These are phyloP conservation scores for Telenomus remus DNA, from an alignment of 1,140 invertebrate species.

Conservation along the genomic window DNA sequence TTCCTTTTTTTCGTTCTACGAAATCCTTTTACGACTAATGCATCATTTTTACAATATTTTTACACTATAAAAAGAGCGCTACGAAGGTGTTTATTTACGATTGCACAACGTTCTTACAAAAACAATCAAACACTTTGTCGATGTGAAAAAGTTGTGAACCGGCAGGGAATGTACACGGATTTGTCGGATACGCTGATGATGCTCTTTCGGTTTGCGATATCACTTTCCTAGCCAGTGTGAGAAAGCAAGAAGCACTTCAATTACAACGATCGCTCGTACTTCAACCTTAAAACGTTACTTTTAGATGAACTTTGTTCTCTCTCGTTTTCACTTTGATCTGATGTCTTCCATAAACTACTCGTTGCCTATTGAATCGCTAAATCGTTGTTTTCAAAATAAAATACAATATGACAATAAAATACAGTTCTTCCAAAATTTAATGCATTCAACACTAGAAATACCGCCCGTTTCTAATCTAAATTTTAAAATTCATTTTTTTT, in stretches of 20 bases:
- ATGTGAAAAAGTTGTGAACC: slow-evolving; percentile 27
- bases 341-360: not conserved
- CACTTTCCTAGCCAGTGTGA: slow-evolving; percentile 56
- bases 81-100: slow-evolving; percentile 33
- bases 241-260: slow-evolving; percentile 61
- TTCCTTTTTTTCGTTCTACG: not conserved
- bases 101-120: slow-evolving; percentile 36
- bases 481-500: no score
- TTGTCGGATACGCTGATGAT: slow-evolving; percentile 49
- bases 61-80: no score
- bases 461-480: no score
- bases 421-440: no score
- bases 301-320: slow-evolving; percentile 21
- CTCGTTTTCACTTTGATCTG: slow-evolving; percentile 14
- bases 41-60: not conserved
- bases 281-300: slow-evolving; percentile 28
- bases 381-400: no score
- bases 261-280: slow-evolving; percentile 55
- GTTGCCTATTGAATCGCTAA: not conserved
- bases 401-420: no score
- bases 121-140: slow-evolving; percentile 34
- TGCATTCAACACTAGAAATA: no score
- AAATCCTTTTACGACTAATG: not conserved
- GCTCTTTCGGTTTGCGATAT: slow-evolving; percentile 56
- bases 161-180: slow-evolving; percentile 20